A percentile compares a stretch with the other conserved stretches of the same genome.
phyloP scores from a whole-genome alignment of 2,113 vertebrate genomes.

The Morone chrysops region DNA sequence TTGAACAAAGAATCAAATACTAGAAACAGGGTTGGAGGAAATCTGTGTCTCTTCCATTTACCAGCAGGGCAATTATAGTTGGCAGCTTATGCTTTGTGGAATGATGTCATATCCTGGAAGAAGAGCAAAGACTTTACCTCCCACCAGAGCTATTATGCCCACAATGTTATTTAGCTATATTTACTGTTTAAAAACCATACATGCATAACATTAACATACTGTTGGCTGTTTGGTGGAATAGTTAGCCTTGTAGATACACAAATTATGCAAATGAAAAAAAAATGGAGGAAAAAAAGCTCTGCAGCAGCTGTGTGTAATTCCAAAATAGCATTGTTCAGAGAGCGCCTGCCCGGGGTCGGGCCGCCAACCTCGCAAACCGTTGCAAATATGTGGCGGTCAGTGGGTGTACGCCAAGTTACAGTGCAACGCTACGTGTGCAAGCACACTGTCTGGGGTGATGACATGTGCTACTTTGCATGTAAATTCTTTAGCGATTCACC shows the following conservation, averaged over 20 bases:
- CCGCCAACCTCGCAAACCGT: conserved; percentile 34
- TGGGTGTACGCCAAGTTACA: conserved; percentile 42
- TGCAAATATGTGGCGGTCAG: conserved; percentile 60
- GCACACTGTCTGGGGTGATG: conserved; percentile 67
- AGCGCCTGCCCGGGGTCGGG: conserved; percentile 32
- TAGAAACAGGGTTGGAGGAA: conserved; percentile 54
- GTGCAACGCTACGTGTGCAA: conserved; percentile 38
- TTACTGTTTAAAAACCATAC: conserved; percentile 45
- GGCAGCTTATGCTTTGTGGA: conserved; percentile 42
- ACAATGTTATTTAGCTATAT: conserved; percentile 49
- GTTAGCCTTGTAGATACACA: conserved; percentile 24
- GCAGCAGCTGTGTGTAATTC: conserved; percentile 32
- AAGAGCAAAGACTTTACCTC: conserved; percentile 57
- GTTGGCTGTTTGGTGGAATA: conserved; percentile 36
- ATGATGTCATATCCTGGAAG: conserved; percentile 73
- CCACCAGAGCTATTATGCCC: conserved; percentile 26
- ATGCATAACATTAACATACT: conserved; percentile 36
- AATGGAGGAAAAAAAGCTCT: background rate
- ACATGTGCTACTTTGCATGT: conserved; percentile 81
- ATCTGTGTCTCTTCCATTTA: conserved; percentile 61
- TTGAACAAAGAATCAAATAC: conserved; percentile 69
- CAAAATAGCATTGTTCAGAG: conserved; percentile 37
- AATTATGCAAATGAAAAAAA: conserved; percentile 46
- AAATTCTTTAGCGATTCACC: conserved; percentile 82
- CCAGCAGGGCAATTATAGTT: conserved; percentile 61